phyloP scores from a whole-genome alignment of 2,888 invertebrate species.

The Troglohyphantes excavatus region DNA sequence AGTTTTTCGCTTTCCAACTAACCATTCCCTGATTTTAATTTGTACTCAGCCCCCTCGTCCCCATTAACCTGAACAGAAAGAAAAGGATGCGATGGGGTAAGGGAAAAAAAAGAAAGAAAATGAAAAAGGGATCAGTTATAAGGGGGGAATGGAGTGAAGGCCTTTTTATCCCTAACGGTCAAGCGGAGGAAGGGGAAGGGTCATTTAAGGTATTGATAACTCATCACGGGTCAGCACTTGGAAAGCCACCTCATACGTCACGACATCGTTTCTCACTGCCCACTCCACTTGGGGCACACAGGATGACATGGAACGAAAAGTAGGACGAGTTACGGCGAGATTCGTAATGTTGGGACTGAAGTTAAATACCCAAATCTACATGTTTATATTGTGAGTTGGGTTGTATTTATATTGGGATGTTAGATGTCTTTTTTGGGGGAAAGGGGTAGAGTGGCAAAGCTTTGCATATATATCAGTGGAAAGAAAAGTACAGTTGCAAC shows the following conservation, averaged over 20 bases:
- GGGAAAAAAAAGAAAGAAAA: background rate
- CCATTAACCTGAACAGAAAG: slow-evolving; percentile 28
- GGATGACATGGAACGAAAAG: too few relatives aligned
- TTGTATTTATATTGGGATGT: too few relatives aligned
- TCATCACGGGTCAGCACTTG: slow-evolving; percentile 78
- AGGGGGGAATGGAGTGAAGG: slow-evolving; percentile 26
- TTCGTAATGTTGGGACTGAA: too few relatives aligned
- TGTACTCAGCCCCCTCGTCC: slow-evolving; percentile 11
- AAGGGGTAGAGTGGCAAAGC: too few relatives aligned
- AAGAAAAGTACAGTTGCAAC: too few relatives aligned
- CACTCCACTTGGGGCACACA: slow-evolving; percentile 48
- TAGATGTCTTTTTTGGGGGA: too few relatives aligned
- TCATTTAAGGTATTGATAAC: slow-evolving; percentile 77
- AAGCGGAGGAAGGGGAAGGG: slow-evolving; percentile 48
- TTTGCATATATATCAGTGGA: too few relatives aligned
- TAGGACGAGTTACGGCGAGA: too few relatives aligned
- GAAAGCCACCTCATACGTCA: slow-evolving; percentile 71
- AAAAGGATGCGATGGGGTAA: background rate
- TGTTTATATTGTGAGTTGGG: too few relatives aligned
- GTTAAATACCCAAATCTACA: too few relatives aligned
- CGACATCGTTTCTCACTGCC: background rate
- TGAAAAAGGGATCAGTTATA: background rate
- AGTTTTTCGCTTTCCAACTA: too few relatives aligned
- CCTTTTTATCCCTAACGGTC: slow-evolving; percentile 49
- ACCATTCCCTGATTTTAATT: background rate